Base-by-base conservation (phyloP, 2,113 vertebrate genomes). In the Thryonomys swinderianus region DNA sequence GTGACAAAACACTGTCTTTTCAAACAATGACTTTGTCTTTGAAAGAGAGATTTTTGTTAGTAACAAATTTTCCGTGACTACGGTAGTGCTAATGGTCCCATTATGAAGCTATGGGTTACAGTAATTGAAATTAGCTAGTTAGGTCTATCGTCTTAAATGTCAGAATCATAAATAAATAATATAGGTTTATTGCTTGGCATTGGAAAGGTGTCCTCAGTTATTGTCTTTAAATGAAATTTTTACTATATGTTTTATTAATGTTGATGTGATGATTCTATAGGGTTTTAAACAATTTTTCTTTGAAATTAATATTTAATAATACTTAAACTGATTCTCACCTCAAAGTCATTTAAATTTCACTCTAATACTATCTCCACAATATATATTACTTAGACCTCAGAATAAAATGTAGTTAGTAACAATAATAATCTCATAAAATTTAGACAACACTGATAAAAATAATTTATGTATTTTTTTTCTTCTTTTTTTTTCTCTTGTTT, bases 281-380 rank as follows among this genome's bases (percentile, higher is more conserved):
- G 2, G 16, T 85, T 85, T 48, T 73, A 59, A 51, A 74, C 13
- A 55, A 27, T 23, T 85, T 83, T 71, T 42, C 1, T 64, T 51
- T 48, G n/a, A 91, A 93, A 82, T 34, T 40, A 59, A n/a, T 51
- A 11, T 37, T 82, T 91, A 62, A 16, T 80, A 27, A 94, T 80
- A 79, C 20, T 25, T 61, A 78, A 67, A 30, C 79, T 57, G 16
- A 18, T 61, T 83, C 40, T 55, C 13, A 87, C 34, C 12, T 85
- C 10, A 42, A 55, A 66, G 51, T 61, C 14, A 67, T 81, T 85
- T 53, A 10, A 76, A 55, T 95, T 74, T 42, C 2, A 23, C 21
- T 48, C 48, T 67, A 78, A 57, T 61, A 61, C 76, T 32, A 53
- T 16, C 9, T 91, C 40, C 10, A 62, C 5, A 79, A 42, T 80